Conservation (phyloP, 2,797 vertebrate genomes). For the Peromyscus aztecus region DNA sequence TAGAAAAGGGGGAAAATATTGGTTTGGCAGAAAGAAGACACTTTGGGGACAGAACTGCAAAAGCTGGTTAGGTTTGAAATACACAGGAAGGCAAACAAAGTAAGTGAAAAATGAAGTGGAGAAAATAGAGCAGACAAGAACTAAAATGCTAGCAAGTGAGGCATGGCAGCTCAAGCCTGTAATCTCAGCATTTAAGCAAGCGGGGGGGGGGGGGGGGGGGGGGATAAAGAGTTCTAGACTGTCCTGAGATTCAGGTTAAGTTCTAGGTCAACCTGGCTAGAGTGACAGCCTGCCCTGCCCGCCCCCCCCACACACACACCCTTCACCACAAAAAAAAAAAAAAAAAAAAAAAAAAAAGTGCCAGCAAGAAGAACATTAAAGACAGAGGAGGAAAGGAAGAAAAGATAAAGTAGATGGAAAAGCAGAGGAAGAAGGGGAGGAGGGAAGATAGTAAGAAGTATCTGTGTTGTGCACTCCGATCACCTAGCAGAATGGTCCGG, state of each 20-base stretch:
- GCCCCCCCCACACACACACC: too few species aligned
- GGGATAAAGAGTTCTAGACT: neutral
- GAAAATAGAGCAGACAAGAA: neutral
- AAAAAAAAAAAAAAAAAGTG: too few species aligned
- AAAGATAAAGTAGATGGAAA: neutral
- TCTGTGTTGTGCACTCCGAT: rapidly evolving
- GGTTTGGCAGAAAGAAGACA: neutral
- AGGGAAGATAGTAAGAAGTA: neutral
- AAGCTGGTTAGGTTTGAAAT: neutral
- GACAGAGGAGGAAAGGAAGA: neutral
- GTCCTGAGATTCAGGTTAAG: neutral
- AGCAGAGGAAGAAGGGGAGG: neutral
- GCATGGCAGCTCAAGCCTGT: neutral
- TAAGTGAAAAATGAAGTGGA: neutral
- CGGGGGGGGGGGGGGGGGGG: neutral
- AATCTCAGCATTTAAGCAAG: neutral
- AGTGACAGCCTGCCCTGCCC: neutral
- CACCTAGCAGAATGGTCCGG: neutral
- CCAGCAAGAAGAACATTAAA: neutral
- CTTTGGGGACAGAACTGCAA: neutral
- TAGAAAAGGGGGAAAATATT: neutral
- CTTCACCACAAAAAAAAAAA: neutral
- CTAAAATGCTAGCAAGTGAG: neutral
- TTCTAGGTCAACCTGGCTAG: neutral
- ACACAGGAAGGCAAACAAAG: neutral